These are phyloP conservation scores for Camelus dromedarius DNA, from an alignment of 2,113 vertebrate genomes.

Conservation along the genomic window DNA sequence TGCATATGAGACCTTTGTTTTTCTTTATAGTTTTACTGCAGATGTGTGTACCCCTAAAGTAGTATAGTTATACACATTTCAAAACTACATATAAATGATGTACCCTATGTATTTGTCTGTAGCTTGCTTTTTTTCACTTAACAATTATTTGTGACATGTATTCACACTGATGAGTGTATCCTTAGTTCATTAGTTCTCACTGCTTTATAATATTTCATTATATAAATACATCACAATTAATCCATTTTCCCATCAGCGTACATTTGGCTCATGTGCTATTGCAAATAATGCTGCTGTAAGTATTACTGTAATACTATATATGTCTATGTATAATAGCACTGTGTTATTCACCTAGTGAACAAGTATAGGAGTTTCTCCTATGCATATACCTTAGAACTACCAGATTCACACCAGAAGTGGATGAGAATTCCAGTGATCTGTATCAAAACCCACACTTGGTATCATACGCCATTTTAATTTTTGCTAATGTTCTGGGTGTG, in stretches of 20 bases:
- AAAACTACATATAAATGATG: not conserved
- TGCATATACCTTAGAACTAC: not conserved
- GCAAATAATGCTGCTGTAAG: not conserved
- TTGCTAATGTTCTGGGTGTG: not conserved
- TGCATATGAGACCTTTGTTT: not conserved
- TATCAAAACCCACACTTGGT: not conserved
- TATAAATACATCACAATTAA: not conserved
- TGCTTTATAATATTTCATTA: not conserved
- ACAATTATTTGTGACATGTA: not conserved
- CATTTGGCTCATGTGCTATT: not conserved
- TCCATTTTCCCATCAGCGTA: not conserved
- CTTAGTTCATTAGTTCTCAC: not conserved
- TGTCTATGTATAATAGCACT: too few relatives aligned
- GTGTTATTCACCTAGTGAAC: not conserved
- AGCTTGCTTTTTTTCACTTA: not conserved
- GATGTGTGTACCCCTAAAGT: not conserved
- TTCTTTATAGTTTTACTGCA: not conserved
- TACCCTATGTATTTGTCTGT: not conserved
- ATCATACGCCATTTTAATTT: not conserved
- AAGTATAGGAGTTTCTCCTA: not conserved
- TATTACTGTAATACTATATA: too few relatives aligned
- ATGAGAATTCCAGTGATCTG: not conserved
- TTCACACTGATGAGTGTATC: not conserved
- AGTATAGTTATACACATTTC: not conserved
- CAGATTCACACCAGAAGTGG: not conserved